Conservation (phyloP, 2,888 invertebrate species). For the Cheilosia grossa region DNA sequence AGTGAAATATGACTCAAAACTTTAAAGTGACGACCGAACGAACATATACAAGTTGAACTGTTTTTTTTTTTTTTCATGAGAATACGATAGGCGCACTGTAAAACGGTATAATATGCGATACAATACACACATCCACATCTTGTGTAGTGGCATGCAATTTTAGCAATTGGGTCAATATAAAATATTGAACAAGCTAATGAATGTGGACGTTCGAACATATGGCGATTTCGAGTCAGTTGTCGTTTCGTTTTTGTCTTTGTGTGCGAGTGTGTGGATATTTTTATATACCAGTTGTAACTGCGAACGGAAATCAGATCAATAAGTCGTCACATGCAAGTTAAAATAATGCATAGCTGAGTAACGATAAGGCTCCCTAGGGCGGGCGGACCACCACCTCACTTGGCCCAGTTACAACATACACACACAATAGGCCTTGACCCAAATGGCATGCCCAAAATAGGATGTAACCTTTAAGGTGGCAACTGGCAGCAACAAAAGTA, state of each 20-base stretch:
- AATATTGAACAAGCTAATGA: conserved; percentile 61
- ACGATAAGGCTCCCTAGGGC: conserved; percentile 23
- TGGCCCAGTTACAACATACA: conserved; percentile 56
- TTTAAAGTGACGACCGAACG: conserved; percentile 54
- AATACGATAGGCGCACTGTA: conserved; percentile 5
- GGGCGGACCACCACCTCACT: conserved; percentile 20
- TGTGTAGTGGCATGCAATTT: conserved; percentile 60
- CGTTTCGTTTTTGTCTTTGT: conserved; percentile 9
- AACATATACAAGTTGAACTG: conserved; percentile 23
- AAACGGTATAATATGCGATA: conserved; percentile 20
- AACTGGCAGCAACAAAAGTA: conserved; percentile 46
- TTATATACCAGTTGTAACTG: conserved; percentile 19
- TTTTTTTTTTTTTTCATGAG: not conserved
- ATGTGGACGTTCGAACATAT: conserved; percentile 34
- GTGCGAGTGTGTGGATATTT: not conserved
- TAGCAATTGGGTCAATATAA: conserved; percentile 71
- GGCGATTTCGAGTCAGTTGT: conserved; percentile 59
- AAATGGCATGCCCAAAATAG: conserved; percentile 61
- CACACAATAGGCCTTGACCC: conserved; percentile 65
- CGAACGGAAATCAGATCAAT: conserved; percentile 68
- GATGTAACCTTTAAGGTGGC: conserved; percentile 60
- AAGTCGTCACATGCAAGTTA: conserved; percentile 38
- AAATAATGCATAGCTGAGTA: conserved; percentile 16
- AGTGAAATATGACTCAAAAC: conserved; percentile 57
- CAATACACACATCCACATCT: conserved; percentile 31